Evolutionary conservation across 2,888 invertebrate species (phyloP), one percentile per base, ranked within the genome.

Genomic region (Lasiommata megera): DNA sequence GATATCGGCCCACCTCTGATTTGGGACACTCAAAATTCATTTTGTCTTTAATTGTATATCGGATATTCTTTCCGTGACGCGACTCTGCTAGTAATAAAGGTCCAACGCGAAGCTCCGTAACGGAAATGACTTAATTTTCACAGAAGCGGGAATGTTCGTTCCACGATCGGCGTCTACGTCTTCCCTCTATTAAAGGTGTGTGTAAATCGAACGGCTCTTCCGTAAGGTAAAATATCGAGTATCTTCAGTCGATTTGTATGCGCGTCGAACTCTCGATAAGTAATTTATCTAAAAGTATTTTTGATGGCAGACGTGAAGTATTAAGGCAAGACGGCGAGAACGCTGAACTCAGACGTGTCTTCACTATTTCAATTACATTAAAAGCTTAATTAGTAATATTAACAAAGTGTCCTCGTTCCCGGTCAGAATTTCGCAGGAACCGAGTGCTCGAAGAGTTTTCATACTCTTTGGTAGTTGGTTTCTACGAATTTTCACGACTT

Each of bases 351-450:
- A 78, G 79, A 83, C 80, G 79, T 82, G 82, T 86, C 85, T 82
- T 81, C 76, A 80, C 80, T 84, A 78, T 82, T 87, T 84, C 83
- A 88, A 89, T 90, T 90, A 88, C 84, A 84, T 88, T 88, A 88
- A 88, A 84, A 88, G 86, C 85, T 86, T 86, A 88, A 88, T 90
- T 88, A 88, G 82, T 82, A 82, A 85, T 87, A 88, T 88, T 85
- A 86, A 80, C 77, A 70, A 82, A 84, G 80, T 81, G 77, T 82
- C 81, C 77, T 82, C 80, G 79, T 80, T 81, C 78, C 80, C 77
- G 62, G 58, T 61, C 61, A 61, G 59, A 62, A 58, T 58, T 64
- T 62, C 57, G 54, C 62, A 48, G 58, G 60, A 46, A 37, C 48
- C 56, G 55, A 60, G 61, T 58, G 50, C 57, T 23, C 62, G 61